phyloP scores from a whole-genome alignment of 1,140 invertebrate species.

The Andrena cerasifolii region DNA sequence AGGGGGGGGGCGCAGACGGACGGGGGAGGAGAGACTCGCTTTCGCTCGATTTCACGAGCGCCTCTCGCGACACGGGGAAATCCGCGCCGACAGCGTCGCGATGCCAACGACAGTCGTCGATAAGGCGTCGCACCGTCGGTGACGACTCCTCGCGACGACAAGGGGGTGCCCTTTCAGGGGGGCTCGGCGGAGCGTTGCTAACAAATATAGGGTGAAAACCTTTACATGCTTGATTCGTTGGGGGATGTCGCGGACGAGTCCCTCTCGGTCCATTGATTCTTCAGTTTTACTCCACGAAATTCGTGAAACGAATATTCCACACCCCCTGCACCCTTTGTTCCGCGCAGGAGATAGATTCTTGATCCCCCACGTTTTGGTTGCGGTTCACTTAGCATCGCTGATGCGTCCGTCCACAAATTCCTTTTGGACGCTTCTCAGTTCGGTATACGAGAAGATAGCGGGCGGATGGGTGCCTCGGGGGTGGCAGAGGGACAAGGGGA shows the following conservation, averaged over 20 bases:
- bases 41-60: constrained; percentile 28
- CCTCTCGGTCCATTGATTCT: no score
- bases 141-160: constrained; percentile 1
- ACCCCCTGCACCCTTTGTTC: no score
- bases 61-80: neutral
- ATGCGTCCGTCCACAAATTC: constrained; percentile 77
- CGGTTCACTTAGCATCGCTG: constrained; percentile 81
- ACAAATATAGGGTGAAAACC: no score
- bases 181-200: neutral
- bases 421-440: constrained; percentile 8
- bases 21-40: neutral
- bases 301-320: no score
- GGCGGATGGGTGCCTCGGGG: no score
- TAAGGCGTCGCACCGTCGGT: constrained; percentile 7
- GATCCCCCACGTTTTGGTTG: no score
- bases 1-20: neutral
- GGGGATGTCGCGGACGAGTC: no score
- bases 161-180: neutral
- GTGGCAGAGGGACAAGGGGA: constrained; percentile 12
- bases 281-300: no score
- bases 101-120: neutral
- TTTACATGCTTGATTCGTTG: no score
- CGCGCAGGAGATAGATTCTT: no score
- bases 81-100: constrained; percentile 11
- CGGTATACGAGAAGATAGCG: constrained; percentile 32